Base-by-base conservation (phyloP, 2,113 vertebrate genomes). In the Limanda limanda region DNA sequence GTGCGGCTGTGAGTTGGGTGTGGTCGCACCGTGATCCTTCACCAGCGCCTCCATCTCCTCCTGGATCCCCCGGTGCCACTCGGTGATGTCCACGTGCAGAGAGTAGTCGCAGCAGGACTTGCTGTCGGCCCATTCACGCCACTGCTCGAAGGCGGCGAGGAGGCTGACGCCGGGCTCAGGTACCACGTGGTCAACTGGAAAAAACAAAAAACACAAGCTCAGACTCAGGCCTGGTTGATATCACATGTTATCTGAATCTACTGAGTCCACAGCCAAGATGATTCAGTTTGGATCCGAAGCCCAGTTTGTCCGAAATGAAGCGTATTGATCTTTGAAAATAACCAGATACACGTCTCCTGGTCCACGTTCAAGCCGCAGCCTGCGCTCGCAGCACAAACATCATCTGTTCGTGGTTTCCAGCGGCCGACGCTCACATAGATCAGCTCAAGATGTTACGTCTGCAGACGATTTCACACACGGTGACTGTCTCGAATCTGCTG, bases 61-160 rank as follows among this genome's bases (percentile, higher is more conserved):
- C 90, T 97, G 97, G 60, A 99, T 91, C 0, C 98, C 98, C 75
- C 95, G 96, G 79, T 99, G 97, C 98, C 98, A 99, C 90, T 99
- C 97, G 0, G 96, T 99, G 94, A 99, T 95, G 81, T 99, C 97
- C 84, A 99, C 90, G 0, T 99, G 97, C 93, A 99, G 95, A 1
- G 98, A 98, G 91, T 98, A 99, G 92, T 99, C 98, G 0, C 98
- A 99, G 94, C 98, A 99, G 20, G 95, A 95, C 89, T 98, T 99
- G 93, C 95, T 94, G 92, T 99, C 97, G 0, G 98, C 97, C 97
- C 98, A 99, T 56, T 98, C 96, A 21, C 96, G 88, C 98, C 98
- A 99, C 94, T 99, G 97, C 89, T 99, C 97, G 0, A 99, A 98
- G 0, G 97, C 96, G 0, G 96, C 93, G 66, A 99, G 87, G 87